These are phyloP conservation scores for Pachymerium ferrugineum DNA, from an alignment of 2,888 invertebrate species.

Conservation along the genomic window DNA sequence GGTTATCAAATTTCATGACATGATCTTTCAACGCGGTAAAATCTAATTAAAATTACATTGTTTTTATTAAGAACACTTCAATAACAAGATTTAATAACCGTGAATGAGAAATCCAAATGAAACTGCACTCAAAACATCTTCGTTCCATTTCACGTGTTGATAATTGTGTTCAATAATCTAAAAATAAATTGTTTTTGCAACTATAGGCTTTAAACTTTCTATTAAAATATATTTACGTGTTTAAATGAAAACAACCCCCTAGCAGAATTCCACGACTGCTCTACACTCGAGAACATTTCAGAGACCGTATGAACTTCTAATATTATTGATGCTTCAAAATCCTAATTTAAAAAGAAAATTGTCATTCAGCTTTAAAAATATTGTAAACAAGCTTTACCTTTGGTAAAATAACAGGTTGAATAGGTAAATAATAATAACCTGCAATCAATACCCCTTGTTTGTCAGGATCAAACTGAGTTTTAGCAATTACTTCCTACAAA, in stretches of 20 bases:
- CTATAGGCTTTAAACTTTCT: not conserved
- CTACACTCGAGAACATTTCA: not conserved
- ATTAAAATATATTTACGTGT: not conserved
- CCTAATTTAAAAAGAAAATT: not conserved
- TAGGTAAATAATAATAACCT: conserved; percentile 31
- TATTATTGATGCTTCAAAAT: conserved; percentile 25
- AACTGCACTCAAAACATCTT: not conserved
- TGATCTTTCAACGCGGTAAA: not conserved
- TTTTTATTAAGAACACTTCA: not conserved
- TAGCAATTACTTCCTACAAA: not conserved
- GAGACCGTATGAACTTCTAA: not conserved
- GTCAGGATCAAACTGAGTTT: not conserved
- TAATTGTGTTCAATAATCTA: not conserved
- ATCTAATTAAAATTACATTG: not conserved
- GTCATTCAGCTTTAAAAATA: not conserved
- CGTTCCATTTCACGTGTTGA: not conserved
- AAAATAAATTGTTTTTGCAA: not conserved
- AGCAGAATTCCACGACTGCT: not conserved
- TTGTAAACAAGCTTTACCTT: conserved; percentile 7
- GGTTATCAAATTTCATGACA: not conserved
- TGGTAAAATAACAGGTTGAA: conserved; percentile 32
- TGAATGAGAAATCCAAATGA: conserved; percentile 16
- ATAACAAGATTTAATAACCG: not conserved
- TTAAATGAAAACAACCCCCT: not conserved
- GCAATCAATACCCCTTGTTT: conserved; percentile 18